These are phyloP conservation scores for Platichthys stellatus DNA, from an alignment of 2,113 vertebrate species.

Conservation along the genomic window DNA sequence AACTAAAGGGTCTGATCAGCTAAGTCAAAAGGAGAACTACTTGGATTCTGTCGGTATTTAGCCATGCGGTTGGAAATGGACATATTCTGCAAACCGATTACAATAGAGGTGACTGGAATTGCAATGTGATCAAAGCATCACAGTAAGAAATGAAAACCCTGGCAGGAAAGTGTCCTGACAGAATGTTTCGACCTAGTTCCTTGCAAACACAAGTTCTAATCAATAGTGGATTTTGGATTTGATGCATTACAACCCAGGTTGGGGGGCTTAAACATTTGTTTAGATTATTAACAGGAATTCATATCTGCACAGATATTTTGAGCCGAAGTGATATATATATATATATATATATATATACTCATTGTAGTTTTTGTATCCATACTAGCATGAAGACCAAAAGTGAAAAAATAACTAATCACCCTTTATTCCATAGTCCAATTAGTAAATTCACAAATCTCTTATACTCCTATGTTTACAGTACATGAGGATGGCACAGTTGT, in stretches of 20 bases:
- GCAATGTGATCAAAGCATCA: not conserved
- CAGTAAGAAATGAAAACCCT: not conserved
- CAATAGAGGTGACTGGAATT: not conserved
- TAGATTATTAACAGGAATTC: not conserved
- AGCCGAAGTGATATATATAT: not conserved
- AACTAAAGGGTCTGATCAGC: not conserved
- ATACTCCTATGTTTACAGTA: slow-evolving; percentile 43
- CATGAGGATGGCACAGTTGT: slow-evolving; percentile 27
- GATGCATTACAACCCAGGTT: too few relatives aligned
- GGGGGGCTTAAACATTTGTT: not conserved
- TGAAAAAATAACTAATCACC: not conserved
- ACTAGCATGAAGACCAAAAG: not conserved
- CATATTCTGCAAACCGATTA: not conserved
- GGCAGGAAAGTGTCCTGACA: not conserved
- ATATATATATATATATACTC: not conserved
- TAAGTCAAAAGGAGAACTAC: not conserved
- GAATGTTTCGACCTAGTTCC: not conserved
- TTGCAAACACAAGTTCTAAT: too few relatives aligned
- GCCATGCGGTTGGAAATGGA: not conserved
- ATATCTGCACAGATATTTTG: not conserved
- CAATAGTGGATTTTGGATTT: too few relatives aligned
- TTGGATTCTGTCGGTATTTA: not conserved
- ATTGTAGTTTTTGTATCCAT: not conserved
- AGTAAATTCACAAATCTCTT: not conserved
- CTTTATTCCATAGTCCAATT: not conserved